phyloP scores from a whole-genome alignment of 30 jellyfish, hydroid and myxozoan species.

The Aurelia aurita region DNA sequence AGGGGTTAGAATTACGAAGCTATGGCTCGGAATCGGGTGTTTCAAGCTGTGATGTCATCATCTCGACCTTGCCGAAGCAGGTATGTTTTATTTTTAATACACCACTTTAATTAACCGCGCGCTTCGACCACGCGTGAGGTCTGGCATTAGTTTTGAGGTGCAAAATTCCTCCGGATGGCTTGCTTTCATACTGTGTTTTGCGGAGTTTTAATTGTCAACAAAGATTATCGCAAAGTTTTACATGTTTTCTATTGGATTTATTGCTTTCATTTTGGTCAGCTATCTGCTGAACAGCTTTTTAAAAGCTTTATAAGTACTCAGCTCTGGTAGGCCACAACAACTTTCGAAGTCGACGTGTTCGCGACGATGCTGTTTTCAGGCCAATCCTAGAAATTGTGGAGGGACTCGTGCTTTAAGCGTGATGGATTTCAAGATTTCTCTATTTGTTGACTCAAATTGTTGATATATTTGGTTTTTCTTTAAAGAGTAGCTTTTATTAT shows the following conservation, averaged over 20 bases:
- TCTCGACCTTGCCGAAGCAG: too few relatives aligned
- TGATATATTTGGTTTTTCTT: too few relatives aligned
- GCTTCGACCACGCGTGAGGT: constrained; percentile 8
- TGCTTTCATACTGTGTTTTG: constrained; percentile 1
- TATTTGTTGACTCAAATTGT: too few relatives aligned
- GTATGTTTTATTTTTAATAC: too few relatives aligned
- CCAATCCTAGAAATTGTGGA: too few relatives aligned
- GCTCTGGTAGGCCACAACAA: constrained; percentile 7
- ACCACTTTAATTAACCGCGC: constrained; percentile 35
- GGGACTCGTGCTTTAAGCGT: too few relatives aligned
- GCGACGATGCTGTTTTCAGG: not conserved
- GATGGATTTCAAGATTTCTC: constrained; percentile 35
- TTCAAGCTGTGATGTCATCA: too few relatives aligned
- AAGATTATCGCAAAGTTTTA: constrained; percentile 11
- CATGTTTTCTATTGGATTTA: constrained; percentile 12
- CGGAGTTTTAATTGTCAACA: not conserved
- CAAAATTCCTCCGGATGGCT: not conserved
- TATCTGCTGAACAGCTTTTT: constrained; percentile 37
- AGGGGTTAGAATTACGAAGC: too few relatives aligned
- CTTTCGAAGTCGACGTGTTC: not conserved
- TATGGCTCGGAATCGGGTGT: too few relatives aligned
- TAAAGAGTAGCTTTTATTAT: too few relatives aligned
- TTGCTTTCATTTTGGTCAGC: constrained; percentile 23
- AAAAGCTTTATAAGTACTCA: constrained; percentile 1
- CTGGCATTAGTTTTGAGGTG: constrained; percentile 40